phyloP scores from a whole-genome alignment of 92 coral and sea anemone genomes.

The Actinernus sp. region DNA sequence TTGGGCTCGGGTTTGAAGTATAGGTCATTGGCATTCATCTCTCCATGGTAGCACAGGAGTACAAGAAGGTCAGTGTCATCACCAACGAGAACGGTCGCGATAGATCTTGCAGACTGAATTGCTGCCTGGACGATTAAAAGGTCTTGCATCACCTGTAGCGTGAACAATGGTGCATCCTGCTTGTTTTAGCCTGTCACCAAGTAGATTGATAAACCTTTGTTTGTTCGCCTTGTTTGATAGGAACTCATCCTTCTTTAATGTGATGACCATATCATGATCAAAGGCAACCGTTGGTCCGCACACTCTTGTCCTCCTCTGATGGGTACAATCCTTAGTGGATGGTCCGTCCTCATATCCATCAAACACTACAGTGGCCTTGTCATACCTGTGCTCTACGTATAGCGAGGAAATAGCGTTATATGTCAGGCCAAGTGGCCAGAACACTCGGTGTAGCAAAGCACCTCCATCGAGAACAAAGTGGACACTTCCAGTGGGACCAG shows the following conservation, averaged over 20 bases:
- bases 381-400: conserved; percentile 10
- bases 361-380: conserved; percentile 33
- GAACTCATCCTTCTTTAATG: conserved; percentile 34
- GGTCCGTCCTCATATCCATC: conserved; percentile 38
- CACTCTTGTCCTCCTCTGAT: too few species aligned
- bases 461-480: conserved; percentile 38
- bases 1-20: too few species aligned
- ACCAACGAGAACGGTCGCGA: conserved; percentile 30
- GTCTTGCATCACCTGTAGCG: conserved; percentile 22
- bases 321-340: too few species aligned
- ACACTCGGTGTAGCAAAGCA: conserved; percentile 31
- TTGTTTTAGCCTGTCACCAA: background rate
- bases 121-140: conserved; percentile 11
- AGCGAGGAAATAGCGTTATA: conserved; percentile 3
- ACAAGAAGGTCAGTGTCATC: conserved; percentile 37
- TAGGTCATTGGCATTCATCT: conserved; percentile 19
- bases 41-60: conserved; percentile 19
- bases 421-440: conserved; percentile 33
- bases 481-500: background rate
- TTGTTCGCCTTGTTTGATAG: conserved; percentile 13
- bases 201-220: too few species aligned
- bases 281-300: conserved; percentile 11
- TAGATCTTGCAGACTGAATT: conserved; percentile 3
- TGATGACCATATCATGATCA: background rate
- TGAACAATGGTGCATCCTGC: conserved; percentile 14